Evolutionary conservation across 1,140 invertebrate species (phyloP), one percentile per base, ranked within the genome.

Genomic region (Metopolophium dirhodum): DNA sequence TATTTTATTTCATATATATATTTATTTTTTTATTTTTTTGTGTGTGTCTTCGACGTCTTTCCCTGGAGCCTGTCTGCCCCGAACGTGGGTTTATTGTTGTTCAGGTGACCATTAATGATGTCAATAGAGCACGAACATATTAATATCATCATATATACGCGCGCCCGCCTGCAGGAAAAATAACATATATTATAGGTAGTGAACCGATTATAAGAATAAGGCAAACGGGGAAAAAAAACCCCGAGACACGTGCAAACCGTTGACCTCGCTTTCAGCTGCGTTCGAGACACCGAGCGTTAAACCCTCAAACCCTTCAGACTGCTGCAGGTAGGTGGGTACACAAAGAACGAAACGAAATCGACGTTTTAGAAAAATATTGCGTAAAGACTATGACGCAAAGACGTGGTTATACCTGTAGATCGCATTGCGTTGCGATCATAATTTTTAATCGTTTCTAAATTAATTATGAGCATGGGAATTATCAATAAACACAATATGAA

Each of bases 71-170:
- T 51, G 90, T 91, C 90, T 91, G 90, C 37, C 37, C 90, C 61
- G 54, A 68, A 68, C 18, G 61, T 30, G 49, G 14, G n/a, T 35
- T n/a, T 49, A 23, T 30, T 35, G 14, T 54, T 77, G 90, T 91
- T 47, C 61, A 26, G 90, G 90, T 91, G 57, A 82, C 90, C 90
- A 82, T 91, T 82, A 82, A 91, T 41, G 68, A 91, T 91, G 61
- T 82, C 90, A 91, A 91, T 82, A 91, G 61, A n/a, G 90, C 61
- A 77, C 61, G 6, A 77, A n/a, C 61, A n/a, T 8, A 26, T 30
- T 26, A 51, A 51, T 51, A 51, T 20, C 14, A 0, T 20, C 51
- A 51, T 7, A 23, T 54, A 54, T 30, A 77, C 14, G 30, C 14
- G 23, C 23, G 4, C 23, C n/a, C 68, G 82, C 20, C 7, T 54